Evolutionary conservation across 2,888 invertebrate species (phyloP).

Genomic region (Zele albiditarsus): DNA sequence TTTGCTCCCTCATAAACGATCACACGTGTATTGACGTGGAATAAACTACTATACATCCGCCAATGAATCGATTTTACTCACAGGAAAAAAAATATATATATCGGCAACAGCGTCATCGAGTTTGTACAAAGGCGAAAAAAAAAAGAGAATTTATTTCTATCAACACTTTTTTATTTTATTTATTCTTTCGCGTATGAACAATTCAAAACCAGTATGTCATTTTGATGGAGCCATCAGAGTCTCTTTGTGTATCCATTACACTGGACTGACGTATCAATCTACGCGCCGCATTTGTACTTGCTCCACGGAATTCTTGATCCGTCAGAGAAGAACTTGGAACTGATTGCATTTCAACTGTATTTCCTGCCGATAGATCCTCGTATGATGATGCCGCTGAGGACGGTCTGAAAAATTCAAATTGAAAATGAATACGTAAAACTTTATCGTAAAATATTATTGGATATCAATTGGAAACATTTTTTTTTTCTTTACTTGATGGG

Average conservation of each 20-base stretch:
- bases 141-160: constrained; percentile 9
- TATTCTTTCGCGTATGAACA: constrained; percentile 31
- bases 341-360: constrained; percentile 69
- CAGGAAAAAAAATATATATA: constrained; percentile 14
- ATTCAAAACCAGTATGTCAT: constrained; percentile 90
- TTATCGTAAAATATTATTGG: background rate
- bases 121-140: constrained; percentile 1
- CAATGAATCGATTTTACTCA: constrained; percentile 23
- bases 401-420: constrained; percentile 71
- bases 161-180: constrained; percentile 15
- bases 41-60: constrained; percentile 12
- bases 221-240: constrained; percentile 85
- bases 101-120: background rate
- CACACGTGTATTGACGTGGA: constrained; percentile 16
- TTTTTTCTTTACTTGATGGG: constrained; percentile 76
- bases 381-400: constrained; percentile 78
- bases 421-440: constrained; percentile 22
- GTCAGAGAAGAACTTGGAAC: constrained; percentile 49
- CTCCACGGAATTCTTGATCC: constrained; percentile 35
- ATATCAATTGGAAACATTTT: constrained; percentile 24
- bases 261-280: constrained; percentile 86
- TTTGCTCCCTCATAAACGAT: background rate
- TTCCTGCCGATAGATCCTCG: constrained; percentile 81
- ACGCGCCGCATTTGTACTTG: constrained; percentile 72
- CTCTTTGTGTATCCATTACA: constrained; percentile 87